phyloP scores from a whole-genome alignment of 2,113 vertebrate species.

The Gallinago media region DNA sequence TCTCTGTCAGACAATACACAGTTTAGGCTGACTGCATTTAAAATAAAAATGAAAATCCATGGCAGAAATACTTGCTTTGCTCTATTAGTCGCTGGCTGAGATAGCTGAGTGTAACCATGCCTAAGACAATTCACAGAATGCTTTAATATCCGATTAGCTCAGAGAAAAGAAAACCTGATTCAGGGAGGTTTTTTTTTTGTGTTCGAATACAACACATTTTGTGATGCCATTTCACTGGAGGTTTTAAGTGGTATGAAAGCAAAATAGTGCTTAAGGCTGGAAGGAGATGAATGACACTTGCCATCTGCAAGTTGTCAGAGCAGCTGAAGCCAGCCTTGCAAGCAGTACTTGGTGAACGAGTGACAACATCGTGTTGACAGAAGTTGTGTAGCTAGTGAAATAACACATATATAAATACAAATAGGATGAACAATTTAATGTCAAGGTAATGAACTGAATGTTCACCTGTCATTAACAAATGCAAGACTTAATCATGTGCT shows the following conservation, averaged over 20 bases:
- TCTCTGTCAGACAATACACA: neutral
- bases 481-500: neutral
- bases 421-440: neutral
- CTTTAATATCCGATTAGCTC: neutral
- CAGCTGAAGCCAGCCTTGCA: neutral
- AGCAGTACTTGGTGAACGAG: neutral
- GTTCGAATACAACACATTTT: accelerated
- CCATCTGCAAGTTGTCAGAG: neutral
- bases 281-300: accelerated
- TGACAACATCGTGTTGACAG: neutral
- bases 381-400: neutral
- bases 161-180: neutral
- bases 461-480: neutral
- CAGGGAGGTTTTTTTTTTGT: neutral
- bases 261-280: neutral
- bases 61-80: neutral
- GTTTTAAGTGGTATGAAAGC: neutral
- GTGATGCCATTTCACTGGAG: neutral
- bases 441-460: neutral
- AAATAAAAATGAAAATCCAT: neutral
- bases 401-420: neutral
- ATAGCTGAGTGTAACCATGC: neutral
- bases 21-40: neutral
- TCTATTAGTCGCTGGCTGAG: neutral
- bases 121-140: neutral